Conservation (phyloP, 2,113 vertebrate species). For the Pungitius pungitius region DNA sequence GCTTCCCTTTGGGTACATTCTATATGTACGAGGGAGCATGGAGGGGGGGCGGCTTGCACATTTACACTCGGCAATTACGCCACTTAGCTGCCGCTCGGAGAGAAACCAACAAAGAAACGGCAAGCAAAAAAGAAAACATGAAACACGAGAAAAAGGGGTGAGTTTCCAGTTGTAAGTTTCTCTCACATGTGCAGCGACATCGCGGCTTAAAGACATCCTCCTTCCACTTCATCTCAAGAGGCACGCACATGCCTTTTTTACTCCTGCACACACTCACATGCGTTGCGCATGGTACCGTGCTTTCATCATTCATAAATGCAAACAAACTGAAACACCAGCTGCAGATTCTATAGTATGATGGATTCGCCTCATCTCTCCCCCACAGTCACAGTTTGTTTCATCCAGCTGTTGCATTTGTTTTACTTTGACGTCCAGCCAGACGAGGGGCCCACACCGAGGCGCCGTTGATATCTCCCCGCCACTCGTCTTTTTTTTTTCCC, state of each 20-base stretch:
- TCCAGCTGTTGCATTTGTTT: constrained; percentile 16
- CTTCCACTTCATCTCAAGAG: constrained; percentile 18
- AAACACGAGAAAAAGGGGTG: constrained; percentile 1
- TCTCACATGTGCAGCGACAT: constrained; percentile 3
- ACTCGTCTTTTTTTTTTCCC: constrained; percentile 40
- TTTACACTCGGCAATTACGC: constrained; percentile 46
- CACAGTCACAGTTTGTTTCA: constrained; percentile 11
- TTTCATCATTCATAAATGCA: constrained; percentile 27
- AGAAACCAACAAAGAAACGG: constrained; percentile 2
- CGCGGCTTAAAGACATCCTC: constrained; percentile 4
- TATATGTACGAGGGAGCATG: constrained; percentile 49
- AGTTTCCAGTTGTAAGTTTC: background rate
- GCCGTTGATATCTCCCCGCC: constrained; percentile 60
- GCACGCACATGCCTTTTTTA: constrained; percentile 25
- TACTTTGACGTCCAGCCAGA: constrained; percentile 36
- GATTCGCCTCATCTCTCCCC: constrained; percentile 24
- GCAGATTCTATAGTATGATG: constrained; percentile 11
- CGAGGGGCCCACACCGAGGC: constrained; percentile 14
- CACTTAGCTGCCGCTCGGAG: constrained; percentile 37
- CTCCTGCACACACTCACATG: constrained; percentile 12
- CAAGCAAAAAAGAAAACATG: background rate
- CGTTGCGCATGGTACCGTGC: constrained; percentile 11
- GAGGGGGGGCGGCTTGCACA: constrained; percentile 44
- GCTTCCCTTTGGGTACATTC: constrained; percentile 67
- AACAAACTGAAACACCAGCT: constrained; percentile 16